Evolutionary conservation across 2,113 vertebrate genomes (phyloP), one percentile per base, ranked within the genome.

Genomic region (Atractosteus spatula): DNA sequence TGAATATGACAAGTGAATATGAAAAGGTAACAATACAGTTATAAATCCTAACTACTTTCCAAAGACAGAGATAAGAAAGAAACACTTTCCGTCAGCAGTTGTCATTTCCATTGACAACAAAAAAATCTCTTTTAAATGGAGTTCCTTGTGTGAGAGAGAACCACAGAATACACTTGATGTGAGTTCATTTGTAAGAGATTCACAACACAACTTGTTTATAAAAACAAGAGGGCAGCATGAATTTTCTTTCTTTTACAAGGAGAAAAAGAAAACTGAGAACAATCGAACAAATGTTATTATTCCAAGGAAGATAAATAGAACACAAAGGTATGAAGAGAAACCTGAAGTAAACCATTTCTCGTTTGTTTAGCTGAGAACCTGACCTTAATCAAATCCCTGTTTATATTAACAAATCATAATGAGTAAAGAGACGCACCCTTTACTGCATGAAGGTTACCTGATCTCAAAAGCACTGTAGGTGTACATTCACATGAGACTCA

Each of bases 401-500:
- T 61, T 17, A 67, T 70, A 78, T 78, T 80, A 65, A 73, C 63
- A 70, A 69, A 64, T 68, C 64, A 62, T 72, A 68, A 61, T 69
- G 76, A 70, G 73, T 72, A 66, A 71, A 77, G 66, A 77, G 77
- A 71, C 75, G 17, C 77, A 79, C 82, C 78, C 80, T 78, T 42
- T 16, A 55, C 73, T 71, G 54, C 70, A 74, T 67, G 70, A 29
- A 29, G 76, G 74, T 73, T 80, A 80, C 73, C 78, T 70, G 73
- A 77, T 73, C 75, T 12, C 45, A n/a, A 71, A 73, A 70, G 87
- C 81, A 81, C 85, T 76, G 78, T 87, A 88, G 82, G 83, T 84
- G 87, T 84, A 85, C 86, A 85, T 89, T 88, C 79, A 80, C 86
- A 86, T 82, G 82, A 88, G 83, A 83, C 74, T 77, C 78, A 83